These are phyloP conservation scores for Fratercula arctica DNA, from an alignment of 2,797 vertebrate species.

Conservation along the genomic window DNA sequence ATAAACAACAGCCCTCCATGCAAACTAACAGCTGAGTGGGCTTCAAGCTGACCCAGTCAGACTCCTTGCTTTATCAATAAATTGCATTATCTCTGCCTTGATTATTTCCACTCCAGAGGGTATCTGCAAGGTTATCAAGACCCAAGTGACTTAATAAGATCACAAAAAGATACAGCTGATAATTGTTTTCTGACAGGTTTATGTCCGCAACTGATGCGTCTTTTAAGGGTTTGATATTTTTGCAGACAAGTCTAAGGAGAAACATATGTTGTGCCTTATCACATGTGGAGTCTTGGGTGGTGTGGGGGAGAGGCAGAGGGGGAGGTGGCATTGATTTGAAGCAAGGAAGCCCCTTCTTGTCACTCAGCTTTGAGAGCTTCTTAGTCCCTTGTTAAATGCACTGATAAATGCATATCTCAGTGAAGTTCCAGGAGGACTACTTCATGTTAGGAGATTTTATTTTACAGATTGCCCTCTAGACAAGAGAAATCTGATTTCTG, in stretches of 20 bases:
- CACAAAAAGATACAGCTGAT: not conserved
- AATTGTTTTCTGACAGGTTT: slow-evolving; percentile 36
- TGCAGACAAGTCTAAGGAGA: slow-evolving; percentile 35
- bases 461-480: not conserved
- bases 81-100: slow-evolving; percentile 36
- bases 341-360: not conserved
- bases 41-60: slow-evolving; percentile 12
- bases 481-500: slow-evolving; percentile 53
- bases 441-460: not conserved
- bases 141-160: slow-evolving; percentile 5
- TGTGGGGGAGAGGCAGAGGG: not conserved
- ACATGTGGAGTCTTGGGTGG: not conserved
- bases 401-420: not conserved
- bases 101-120: slow-evolving; percentile 11
- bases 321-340: not conserved
- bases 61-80: slow-evolving; percentile 25
- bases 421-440: not conserved
- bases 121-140: slow-evolving; percentile 46
- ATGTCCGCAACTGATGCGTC: not conserved
- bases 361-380: not conserved
- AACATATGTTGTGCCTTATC: not conserved
- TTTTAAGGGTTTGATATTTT: slow-evolving; percentile 16
- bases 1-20: not conserved
- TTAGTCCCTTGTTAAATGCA: not conserved
- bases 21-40: not conserved